Base-by-base conservation (phyloP, 2,888 invertebrate species). In the Drosophila barbarae region DNA sequence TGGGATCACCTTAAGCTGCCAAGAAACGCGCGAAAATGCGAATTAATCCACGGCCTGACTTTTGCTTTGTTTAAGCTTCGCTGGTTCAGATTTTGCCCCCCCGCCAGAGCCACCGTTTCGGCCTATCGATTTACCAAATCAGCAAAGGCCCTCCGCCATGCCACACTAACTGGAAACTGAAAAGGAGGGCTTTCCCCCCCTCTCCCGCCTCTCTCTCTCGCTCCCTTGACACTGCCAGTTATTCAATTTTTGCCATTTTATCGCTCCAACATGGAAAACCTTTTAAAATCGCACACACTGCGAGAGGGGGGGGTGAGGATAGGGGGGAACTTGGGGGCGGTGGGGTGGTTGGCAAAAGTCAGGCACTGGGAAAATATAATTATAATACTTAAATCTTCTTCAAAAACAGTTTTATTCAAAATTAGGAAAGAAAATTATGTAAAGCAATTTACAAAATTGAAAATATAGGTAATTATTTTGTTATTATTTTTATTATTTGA, bases 21-120 rank as follows among this genome's bases (percentile, higher is more conserved):
- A 83, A 83, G 74, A 80, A 80, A 80, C 77, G 79, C 83, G 79
- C 80, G 71, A 83, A 80, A 83, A 69, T 77, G 72, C 77, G 83
- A 77, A 74, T 80, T 80, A 80, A 76, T 68, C 77, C 65, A 52
- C 69, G 39, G 36, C 18, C 58, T 39, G 60, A 38, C 54, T 57
- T 54, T 64, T 51, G 51, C 57, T 38, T 47, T 78, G 51, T 81
- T 78, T 65, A 79, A 71, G 82, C 78, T 82, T 78, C 77, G 75
- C 67, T 79, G 79, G 72, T 69, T 79, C 67, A 34, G 41, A 39
- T 50, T 38, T 57, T n/a, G n/a, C 36, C 5, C 18, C 15, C n/a
- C 32, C 2, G 2, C 7, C 5, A 10, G 12, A 21, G 15, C 0
- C 15, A 10, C 18, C 18, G 39, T 12, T 23, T 2, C 41, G 9